These are phyloP conservation scores for Gymnoscopelus braueri DNA, from an alignment of 2,797 vertebrate genomes.

Conservation along the genomic window DNA sequence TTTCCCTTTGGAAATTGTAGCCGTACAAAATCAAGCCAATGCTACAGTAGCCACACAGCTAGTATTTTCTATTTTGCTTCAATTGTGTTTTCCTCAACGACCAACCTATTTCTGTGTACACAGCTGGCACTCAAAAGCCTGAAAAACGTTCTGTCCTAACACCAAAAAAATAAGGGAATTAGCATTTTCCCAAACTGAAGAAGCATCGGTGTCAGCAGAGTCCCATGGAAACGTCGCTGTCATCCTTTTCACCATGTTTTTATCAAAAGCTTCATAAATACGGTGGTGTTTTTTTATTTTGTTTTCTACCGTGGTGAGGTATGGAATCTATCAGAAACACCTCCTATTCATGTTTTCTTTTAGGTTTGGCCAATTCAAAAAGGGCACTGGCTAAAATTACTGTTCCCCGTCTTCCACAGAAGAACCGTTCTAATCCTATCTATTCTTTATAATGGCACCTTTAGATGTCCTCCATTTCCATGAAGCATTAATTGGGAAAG, in stretches of 20 bases:
- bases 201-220: neutral
- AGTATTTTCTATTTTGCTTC: too few species aligned
- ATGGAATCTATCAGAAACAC: neutral
- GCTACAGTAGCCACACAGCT: neutral
- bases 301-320: neutral
- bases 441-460: slow-evolving; percentile 25
- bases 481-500: slow-evolving; percentile 43
- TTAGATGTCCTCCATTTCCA: slow-evolving; percentile 32
- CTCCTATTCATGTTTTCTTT: slow-evolving; percentile 1
- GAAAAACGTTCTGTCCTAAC: neutral
- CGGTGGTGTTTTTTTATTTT: neutral
- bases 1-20: neutral
- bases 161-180: neutral
- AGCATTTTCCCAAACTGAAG: neutral
- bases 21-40: neutral
- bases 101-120: neutral
- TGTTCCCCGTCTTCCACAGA: slow-evolving; percentile 23
- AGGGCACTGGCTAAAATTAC: slow-evolving; percentile 17
- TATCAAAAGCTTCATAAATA: neutral
- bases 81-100: neutral
- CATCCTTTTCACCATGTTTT: neutral
- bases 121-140: neutral
- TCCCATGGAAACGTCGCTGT: neutral
- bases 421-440: slow-evolving; percentile 17
- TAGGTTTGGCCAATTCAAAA: slow-evolving; percentile 11